Conservation (phyloP, 2,797 vertebrate genomes). For the Apogon hyalosoma region DNA sequence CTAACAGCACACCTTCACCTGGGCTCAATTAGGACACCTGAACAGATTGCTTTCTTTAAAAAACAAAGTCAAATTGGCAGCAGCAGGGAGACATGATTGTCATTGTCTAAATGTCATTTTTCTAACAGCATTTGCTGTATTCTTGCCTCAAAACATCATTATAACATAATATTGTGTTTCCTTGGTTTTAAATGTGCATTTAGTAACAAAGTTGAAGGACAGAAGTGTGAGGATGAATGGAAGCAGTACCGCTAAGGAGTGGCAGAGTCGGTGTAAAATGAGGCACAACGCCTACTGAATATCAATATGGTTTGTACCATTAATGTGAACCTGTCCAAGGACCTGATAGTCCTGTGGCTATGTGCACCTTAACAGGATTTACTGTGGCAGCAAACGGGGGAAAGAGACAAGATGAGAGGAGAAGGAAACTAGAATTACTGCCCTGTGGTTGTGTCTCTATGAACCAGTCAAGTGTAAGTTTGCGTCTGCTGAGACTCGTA, state of each 20-base stretch:
- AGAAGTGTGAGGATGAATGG: conserved; percentile 19
- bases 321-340: conserved; percentile 51
- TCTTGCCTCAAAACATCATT: conserved; percentile 23
- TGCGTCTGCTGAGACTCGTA: no score
- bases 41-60: neutral
- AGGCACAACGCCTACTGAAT: conserved; percentile 59
- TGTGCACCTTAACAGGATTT: conserved; percentile 36
- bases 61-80: conserved; percentile 15
- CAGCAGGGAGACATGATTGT: conserved; percentile 8
- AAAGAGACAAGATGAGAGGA: conserved; percentile 17
- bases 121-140: conserved; percentile 14
- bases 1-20: neutral
- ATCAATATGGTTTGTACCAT: conserved; percentile 45
- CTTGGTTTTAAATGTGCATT: conserved; percentile 23
- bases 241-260: conserved; percentile 9
- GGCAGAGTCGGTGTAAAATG: conserved; percentile 41
- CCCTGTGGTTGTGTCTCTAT: no score
- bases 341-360: conserved; percentile 51
- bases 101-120: conserved; percentile 25
- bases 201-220: conserved; percentile 11
- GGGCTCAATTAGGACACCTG: conserved; percentile 6
- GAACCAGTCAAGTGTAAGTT: no score
- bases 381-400: conserved; percentile 11
- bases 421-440: neutral
- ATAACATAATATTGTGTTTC: conserved; percentile 1